These are phyloP conservation scores for Catagonus wagneri DNA, from an alignment of 2,113 vertebrate species.

Conservation along the genomic window DNA sequence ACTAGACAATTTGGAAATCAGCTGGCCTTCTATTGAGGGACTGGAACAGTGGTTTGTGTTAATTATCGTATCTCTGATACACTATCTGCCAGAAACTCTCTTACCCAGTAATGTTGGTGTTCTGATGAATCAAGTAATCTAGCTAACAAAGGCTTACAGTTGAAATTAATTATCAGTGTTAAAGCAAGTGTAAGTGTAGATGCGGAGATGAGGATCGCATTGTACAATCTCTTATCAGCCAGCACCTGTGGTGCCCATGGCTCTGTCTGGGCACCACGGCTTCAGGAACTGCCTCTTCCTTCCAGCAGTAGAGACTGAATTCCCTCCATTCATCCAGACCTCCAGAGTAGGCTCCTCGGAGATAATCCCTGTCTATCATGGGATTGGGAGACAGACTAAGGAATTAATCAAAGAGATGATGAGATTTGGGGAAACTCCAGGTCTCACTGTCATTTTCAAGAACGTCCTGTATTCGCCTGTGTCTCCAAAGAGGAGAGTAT, in stretches of 20 bases:
- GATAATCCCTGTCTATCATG: background rate
- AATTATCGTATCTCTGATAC: background rate
- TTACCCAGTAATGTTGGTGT: background rate
- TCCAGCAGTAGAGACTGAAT: background rate
- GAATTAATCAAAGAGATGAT: background rate
- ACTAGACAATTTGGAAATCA: background rate
- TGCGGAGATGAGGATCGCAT: background rate
- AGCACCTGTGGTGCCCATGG: background rate
- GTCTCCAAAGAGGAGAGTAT: background rate
- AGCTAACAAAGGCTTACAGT: conserved; percentile 1
- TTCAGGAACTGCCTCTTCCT: background rate
- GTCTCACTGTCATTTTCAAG: background rate
- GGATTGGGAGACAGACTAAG: background rate
- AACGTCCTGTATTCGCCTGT: background rate
- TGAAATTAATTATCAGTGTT: background rate
- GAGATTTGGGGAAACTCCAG: background rate
- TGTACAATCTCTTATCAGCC: background rate
- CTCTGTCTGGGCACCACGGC: background rate
- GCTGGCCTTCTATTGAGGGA: background rate
- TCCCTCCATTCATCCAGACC: background rate
- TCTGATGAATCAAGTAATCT: background rate
- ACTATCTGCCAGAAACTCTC: background rate
- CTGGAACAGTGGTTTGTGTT: background rate
- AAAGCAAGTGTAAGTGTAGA: background rate
- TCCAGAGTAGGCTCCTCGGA: background rate